Evolutionary conservation across 2,888 invertebrate genomes (phyloP).

Genomic region (Chouioia cunea): DNA sequence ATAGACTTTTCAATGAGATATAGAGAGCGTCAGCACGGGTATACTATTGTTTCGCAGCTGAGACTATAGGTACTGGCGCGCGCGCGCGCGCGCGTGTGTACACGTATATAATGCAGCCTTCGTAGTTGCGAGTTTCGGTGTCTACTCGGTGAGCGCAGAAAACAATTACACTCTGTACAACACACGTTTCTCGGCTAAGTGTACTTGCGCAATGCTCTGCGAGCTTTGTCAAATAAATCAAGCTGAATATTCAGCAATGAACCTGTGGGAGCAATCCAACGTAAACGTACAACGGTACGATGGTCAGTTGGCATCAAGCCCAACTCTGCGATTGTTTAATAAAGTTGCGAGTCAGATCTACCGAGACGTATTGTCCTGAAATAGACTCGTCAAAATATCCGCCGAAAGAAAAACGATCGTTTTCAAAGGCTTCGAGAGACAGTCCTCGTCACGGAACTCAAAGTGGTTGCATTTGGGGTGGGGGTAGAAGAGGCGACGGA

Average conservation of each 20-base stretch:
- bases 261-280: slow-evolving; percentile 17
- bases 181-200: slow-evolving; percentile 2
- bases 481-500: too few relatives aligned
- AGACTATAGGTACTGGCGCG: too few relatives aligned
- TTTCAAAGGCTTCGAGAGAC: too few relatives aligned
- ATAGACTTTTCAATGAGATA: too few relatives aligned
- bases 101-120: slow-evolving; percentile 16
- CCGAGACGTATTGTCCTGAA: too few relatives aligned
- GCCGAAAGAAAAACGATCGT: too few relatives aligned
- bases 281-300: slow-evolving; percentile 7
- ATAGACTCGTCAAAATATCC: background rate
- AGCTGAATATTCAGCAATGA: slow-evolving; percentile 7
- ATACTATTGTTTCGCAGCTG: too few relatives aligned
- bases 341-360: too few relatives aligned
- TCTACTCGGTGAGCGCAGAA: slow-evolving; percentile 7
- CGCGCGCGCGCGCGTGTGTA: too few relatives aligned
- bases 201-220: slow-evolving; percentile 19
- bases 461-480: too few relatives aligned
- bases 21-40: too few relatives aligned
- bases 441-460: too few relatives aligned
- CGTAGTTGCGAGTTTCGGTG: slow-evolving; percentile 5
- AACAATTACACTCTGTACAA: slow-evolving; percentile 29
- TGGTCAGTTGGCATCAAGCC: background rate
- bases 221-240: slow-evolving; percentile 33
- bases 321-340: background rate